phyloP scores from a whole-genome alignment of 2,113 vertebrate genomes.

The Greenwoodochromis staneri region DNA sequence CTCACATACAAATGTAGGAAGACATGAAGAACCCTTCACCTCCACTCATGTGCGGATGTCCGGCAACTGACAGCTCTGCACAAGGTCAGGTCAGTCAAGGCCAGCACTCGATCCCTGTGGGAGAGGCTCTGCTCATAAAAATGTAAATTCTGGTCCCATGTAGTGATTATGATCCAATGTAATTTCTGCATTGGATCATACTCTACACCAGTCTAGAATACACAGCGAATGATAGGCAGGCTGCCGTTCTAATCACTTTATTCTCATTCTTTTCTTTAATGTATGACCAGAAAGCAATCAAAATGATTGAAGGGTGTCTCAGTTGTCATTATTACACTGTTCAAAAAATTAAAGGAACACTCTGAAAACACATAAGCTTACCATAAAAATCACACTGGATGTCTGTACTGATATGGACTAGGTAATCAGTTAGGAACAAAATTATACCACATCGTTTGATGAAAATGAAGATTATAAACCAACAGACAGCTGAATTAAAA shows the following conservation, averaged over 20 bases:
- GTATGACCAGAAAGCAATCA: background rate
- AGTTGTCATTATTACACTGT: background rate
- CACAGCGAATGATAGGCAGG: background rate
- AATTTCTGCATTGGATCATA: slow-evolving; percentile 2
- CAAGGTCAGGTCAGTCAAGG: slow-evolving; percentile 42
- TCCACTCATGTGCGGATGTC: background rate
- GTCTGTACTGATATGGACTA: background rate
- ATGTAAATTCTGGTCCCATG: slow-evolving; percentile 17
- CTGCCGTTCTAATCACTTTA: background rate
- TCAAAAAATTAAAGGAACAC: background rate
- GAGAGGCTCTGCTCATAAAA: slow-evolving; percentile 21
- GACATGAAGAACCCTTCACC: background rate
- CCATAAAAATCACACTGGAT: background rate
- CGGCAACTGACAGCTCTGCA: background rate
- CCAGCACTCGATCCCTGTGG: background rate
- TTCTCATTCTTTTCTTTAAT: slow-evolving; percentile 11
- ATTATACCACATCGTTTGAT: background rate
- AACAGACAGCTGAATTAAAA: background rate
- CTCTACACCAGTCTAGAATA: background rate
- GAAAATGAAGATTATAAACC: background rate
- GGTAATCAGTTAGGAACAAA: background rate
- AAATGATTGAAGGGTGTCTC: background rate
- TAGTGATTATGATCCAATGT: slow-evolving; percentile 7
- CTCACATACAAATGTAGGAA: background rate
- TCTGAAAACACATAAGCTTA: background rate